Evolutionary conservation across 2,888 invertebrate genomes (phyloP), one percentile per base, ranked within the genome.

Genomic region (Andrena bucephala): DNA sequence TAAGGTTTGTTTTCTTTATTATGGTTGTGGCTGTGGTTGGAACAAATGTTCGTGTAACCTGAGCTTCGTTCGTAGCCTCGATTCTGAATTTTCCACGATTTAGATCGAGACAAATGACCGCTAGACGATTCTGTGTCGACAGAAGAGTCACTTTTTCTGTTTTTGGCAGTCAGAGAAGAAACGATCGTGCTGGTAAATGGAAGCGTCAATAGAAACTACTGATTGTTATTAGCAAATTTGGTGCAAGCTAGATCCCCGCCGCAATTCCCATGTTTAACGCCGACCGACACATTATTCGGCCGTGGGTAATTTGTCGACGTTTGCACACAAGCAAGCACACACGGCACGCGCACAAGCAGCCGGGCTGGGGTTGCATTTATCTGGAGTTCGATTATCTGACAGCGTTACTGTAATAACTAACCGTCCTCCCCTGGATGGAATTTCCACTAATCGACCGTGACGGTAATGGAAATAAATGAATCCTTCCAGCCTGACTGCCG

Each of bases 281-380:
- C 77, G 70, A 76, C 82, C 81, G 85, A 85, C 86, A 83, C 83
- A 88, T 88, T 88, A 88, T 77, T 82, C 84, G 77, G 70, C 77
- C 69, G 82, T 78, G 24, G 79, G 80, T 86, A 88, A 87, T 88
- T 87, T 87, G 88, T 86, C 81, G 79, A 70, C 82, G 85, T 88
- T 88, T 85, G 77, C 87, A 79, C 78, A 75, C 84, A 81, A 77
- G 82, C 84, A 88, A 85, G 86, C 85, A 76, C 59, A 84, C 75
- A 57, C 20, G 33, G 72, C 33, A 20, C 31, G 68, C 10, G 13
- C n/a, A 8, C 20, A 59, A 20, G 63, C 57, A 48, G 76, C 60
- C 63, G 70, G 63, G 70, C 73, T 60, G 54, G 60, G 50, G 67
- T 69, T 71, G 75, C 81, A 74, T 87, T 88, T 86, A 88, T 84